These are phyloP conservation scores for Euleptes europaea DNA, from an alignment of 2,113 vertebrate genomes.

Conservation along the genomic window DNA sequence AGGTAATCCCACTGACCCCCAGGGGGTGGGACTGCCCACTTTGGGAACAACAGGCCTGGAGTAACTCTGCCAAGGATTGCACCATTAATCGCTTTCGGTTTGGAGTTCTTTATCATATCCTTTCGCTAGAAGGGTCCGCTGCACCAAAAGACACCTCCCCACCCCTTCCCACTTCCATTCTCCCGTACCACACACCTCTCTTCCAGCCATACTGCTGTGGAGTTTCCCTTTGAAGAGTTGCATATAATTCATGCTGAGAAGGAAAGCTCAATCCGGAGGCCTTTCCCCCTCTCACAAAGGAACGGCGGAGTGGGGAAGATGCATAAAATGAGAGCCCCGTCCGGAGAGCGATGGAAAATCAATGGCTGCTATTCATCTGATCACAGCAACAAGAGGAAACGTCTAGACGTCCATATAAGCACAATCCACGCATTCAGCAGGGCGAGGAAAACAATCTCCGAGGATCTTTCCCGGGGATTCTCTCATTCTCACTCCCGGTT, in stretches of 20 bases:
- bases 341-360: slow-evolving; percentile 64
- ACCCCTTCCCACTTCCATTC: not conserved
- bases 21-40: no score
- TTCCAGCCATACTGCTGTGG: slow-evolving; percentile 61
- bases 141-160: not conserved
- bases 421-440: slow-evolving; percentile 65
- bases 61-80: not conserved
- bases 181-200: slow-evolving; percentile 55
- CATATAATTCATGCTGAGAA: slow-evolving; percentile 71
- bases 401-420: slow-evolving; percentile 53
- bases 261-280: slow-evolving; percentile 51
- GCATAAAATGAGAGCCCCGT: slow-evolving; percentile 60
- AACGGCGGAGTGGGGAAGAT: slow-evolving; percentile 42
- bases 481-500: slow-evolving; percentile 55
- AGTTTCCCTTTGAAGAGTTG: slow-evolving; percentile 67
- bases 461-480: slow-evolving; percentile 47
- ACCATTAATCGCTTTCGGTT: not conserved
- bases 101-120: not conserved
- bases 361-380: slow-evolving; percentile 63
- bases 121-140: slow-evolving; percentile 30
- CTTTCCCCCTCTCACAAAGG: slow-evolving; percentile 43
- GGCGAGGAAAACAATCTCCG: slow-evolving; percentile 47
- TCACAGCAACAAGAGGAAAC: slow-evolving; percentile 66
- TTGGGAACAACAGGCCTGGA: no score
- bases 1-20: no score